Conservation (phyloP, 2,888 invertebrate species). For the Eristalinus aeneus region DNA sequence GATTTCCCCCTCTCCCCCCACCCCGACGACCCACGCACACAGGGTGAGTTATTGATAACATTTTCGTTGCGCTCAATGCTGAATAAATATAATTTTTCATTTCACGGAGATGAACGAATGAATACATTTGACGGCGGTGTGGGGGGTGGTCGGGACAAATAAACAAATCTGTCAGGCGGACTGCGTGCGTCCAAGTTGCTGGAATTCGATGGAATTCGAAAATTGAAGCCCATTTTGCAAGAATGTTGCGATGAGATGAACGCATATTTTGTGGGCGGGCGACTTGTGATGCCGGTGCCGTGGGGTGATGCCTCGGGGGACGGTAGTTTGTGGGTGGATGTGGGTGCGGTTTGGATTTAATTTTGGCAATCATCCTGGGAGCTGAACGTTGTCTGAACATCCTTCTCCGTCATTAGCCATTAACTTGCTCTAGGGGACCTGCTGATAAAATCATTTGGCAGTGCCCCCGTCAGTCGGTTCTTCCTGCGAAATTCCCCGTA, state of each 20-base stretch:
- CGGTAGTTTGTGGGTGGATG: background rate
- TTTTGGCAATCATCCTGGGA: no score
- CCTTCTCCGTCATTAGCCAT: no score
- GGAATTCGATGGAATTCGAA: background rate
- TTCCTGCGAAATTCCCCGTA: no score
- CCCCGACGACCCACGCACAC: background rate
- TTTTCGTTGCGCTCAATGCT: conserved; percentile 28
- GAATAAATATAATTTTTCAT: conserved; percentile 32
- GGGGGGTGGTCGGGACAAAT: background rate
- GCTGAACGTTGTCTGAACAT: no score
- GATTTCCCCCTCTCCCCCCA: background rate
- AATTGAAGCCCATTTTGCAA: background rate
- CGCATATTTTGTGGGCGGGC: background rate
- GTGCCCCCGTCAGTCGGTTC: no score
- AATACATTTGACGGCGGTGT: background rate
- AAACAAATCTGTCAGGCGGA: background rate
- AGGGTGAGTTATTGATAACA: conserved; percentile 33
- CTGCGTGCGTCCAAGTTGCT: background rate
- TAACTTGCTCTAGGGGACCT: no score
- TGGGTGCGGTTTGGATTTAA: background rate
- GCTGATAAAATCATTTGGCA: no score
- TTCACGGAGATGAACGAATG: background rate
- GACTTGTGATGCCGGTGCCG: background rate
- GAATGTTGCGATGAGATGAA: background rate
- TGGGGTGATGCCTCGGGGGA: background rate